A percentile compares a stretch with the other conserved stretches of the same genome.
Conservation (phyloP, 2,797 vertebrate genomes). For the Cyclopterus lumpus region DNA sequence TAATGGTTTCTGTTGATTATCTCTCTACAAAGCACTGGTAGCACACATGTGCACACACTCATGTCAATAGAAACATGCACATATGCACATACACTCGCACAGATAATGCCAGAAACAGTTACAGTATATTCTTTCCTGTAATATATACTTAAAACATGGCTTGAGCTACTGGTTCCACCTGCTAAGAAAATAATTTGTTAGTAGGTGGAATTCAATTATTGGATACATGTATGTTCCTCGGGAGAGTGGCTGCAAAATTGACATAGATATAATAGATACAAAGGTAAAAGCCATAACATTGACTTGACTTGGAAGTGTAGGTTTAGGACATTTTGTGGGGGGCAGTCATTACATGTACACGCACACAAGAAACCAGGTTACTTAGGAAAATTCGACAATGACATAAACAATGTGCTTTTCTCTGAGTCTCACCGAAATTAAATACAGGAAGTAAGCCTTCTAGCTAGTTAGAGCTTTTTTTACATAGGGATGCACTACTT, state of each 20-base stretch:
- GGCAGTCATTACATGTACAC: not conserved
- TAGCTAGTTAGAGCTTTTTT: too few species aligned
- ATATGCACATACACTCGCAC: not conserved
- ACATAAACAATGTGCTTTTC: too few species aligned
- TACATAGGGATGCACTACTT: not conserved
- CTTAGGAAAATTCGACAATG: not conserved
- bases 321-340: not conserved
- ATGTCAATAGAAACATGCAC: not conserved
- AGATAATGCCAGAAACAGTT: not conserved
- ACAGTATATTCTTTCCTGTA: not conserved
- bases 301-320: not conserved
- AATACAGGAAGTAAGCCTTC: too few species aligned
- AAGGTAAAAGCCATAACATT: not conserved
- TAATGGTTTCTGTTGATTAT: slow-evolving; percentile 2
- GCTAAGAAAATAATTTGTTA: not conserved
- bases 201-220: not conserved
- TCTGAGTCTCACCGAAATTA: too few species aligned
- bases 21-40: not conserved
- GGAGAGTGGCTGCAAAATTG: not conserved
- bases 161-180: not conserved
- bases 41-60: not conserved
- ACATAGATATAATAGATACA: slow-evolving; percentile 9
- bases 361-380: not conserved
- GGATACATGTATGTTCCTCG: slow-evolving; percentile 13
- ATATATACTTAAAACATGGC: not conserved